phyloP scores from a whole-genome alignment of 1,140 invertebrate species.

The Macrotrachela quadricornifera region DNA sequence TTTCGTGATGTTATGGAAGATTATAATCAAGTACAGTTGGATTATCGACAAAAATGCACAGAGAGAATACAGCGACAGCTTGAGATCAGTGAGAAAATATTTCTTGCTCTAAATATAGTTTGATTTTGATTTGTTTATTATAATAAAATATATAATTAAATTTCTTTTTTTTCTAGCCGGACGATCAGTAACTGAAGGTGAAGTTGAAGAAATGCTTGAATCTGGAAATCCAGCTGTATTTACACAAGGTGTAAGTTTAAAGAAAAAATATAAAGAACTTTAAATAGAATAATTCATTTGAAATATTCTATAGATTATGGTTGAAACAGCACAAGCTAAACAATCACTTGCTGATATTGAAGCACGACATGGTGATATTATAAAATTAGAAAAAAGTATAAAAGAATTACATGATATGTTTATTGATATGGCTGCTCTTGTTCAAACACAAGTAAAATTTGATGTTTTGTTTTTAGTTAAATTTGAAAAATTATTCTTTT shows the following conservation, averaged over 20 bases:
- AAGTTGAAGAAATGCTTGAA: conserved; percentile 92
- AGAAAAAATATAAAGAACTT: not conserved
- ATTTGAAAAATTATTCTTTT: too few relatives aligned
- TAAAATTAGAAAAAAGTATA: conserved; percentile 92
- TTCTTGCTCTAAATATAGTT: too few relatives aligned
- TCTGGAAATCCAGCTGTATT: conserved; percentile 89
- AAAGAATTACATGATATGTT: conserved; percentile 96
- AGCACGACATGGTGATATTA: conserved; percentile 87
- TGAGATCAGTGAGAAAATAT: conserved; percentile 19
- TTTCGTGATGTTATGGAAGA: conserved; percentile 26
- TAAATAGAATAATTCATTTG: not conserved
- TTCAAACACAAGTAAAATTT: conserved; percentile 38
- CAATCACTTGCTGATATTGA: conserved; percentile 92
- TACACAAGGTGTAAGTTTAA: conserved; percentile 67
- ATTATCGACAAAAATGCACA: conserved; percentile 23
- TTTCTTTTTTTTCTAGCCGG: conserved; percentile 42
- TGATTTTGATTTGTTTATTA: conserved; percentile 4
- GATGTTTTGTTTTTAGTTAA: too few relatives aligned
- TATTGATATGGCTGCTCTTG: conserved; percentile 51
- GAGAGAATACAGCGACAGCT: conserved; percentile 21
- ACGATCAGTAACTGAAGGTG: conserved; percentile 78
- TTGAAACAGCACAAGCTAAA: conserved; percentile 94
- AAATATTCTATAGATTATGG: conserved; percentile 58
- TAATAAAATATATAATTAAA: not conserved
- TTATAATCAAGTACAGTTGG: conserved; percentile 23